Evolutionary conservation across 2,888 invertebrate genomes (phyloP), one percentile per base, ranked within the genome.

Genomic region (Drosophila barbarae): DNA sequence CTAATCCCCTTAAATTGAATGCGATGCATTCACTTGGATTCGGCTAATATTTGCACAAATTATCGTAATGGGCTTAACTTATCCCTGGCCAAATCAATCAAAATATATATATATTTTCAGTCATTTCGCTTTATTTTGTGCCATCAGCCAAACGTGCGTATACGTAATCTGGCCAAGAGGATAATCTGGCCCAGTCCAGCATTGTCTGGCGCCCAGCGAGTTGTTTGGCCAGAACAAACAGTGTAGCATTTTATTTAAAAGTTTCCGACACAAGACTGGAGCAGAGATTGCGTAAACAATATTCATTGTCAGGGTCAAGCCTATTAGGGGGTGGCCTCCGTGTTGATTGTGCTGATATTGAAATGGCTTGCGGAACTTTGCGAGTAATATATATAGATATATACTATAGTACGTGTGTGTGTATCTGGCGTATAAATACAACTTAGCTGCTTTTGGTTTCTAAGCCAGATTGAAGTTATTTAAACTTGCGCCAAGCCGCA

Each of bases 401-500:
- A 69, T 6, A n/a, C n/a, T n/a, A 10, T 12, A 7, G 23, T 28
- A 12, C 18, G 18, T 28, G 6, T 8, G 18, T 5, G 64, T 50
- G 60, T 68, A 38, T 66, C 52, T 57, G 51, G 21, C 50, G 47
- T 56, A 72, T 73, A 72, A 77, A 75, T 72, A 73, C 57, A 74
- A 74, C 63, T 77, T 74, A 67, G 42, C 71, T 52, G 64, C 54
- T 61, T 61, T 42, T 56, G 42, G 41, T 51, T 57, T 47, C 61
- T 66, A 53, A 79, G 74, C 56, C 69, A 65, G 72, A 84, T 84
- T 84, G 67, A 79, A 84, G 74, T 84, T 78, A 74, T 82, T 79
- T 74, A 82, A 84, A 84, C 79, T 81, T 82, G 73, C 67, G 71
- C 67, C 60, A 72, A 75, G 74, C 78, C 77, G 68, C 85, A 75